phyloP scores from a whole-genome alignment of 2,797 vertebrate species.

The Bryconaethiops microstoma region DNA sequence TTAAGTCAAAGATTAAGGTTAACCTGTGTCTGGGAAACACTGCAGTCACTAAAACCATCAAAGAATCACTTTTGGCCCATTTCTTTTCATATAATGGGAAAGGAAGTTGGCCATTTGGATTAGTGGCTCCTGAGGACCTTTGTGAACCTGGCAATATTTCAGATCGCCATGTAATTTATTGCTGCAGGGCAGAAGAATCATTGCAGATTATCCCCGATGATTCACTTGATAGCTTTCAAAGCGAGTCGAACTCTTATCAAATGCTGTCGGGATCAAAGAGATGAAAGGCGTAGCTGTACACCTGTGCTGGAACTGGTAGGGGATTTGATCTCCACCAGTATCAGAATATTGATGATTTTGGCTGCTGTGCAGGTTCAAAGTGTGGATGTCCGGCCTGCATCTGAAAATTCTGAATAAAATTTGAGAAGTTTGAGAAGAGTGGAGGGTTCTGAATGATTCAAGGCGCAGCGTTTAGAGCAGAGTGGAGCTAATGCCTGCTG shows the following conservation, averaged over 20 bases:
- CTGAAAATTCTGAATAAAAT: too few relatives aligned
- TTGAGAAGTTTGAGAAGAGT: too few relatives aligned
- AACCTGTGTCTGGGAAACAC: neutral
- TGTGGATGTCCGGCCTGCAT: neutral
- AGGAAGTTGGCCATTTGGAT: neutral
- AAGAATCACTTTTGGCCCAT: too few relatives aligned
- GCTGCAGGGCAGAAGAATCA: neutral
- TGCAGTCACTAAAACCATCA: neutral
- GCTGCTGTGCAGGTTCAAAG: neutral
- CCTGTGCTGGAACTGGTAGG: constrained; percentile 7
- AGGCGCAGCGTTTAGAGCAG: neutral
- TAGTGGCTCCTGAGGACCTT: neutral
- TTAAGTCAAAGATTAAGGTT: neutral
- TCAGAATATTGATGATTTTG: constrained; percentile 18
- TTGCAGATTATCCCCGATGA: neutral
- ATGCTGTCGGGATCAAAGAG: constrained; percentile 11
- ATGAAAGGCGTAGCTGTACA: neutral
- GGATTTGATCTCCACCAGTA: neutral
- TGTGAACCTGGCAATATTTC: neutral
- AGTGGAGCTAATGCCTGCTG: too few relatives aligned
- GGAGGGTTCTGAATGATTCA: neutral
- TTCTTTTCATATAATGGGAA: neutral
- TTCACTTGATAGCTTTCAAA: neutral
- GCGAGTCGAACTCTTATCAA: neutral
- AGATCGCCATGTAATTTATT: neutral